Percentiles rank a stretch among this genome's conserved stretches.
Conservation (phyloP, 1,140 invertebrate genomes). For the Littorina saxatilis region DNA sequence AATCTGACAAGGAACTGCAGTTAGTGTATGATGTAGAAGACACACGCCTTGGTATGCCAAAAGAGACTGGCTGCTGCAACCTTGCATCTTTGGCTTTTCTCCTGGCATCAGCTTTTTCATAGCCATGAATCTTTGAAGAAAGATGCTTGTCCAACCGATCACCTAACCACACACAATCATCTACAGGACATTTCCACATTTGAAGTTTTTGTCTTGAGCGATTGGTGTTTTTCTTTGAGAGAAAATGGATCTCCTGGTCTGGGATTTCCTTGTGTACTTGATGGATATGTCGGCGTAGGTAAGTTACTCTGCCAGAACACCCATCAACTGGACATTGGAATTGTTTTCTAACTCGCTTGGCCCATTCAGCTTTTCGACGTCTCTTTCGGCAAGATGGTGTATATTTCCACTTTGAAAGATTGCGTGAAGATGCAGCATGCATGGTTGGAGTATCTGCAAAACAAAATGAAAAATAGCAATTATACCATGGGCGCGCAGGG, state of each 20-base stretch:
- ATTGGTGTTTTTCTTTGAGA: neutral
- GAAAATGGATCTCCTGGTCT: too few species aligned
- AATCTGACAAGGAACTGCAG: neutral
- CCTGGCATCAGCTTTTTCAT: neutral
- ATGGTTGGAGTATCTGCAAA: too few species aligned
- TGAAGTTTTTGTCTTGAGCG: neutral
- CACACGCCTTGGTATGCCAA: neutral
- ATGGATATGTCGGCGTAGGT: neutral
- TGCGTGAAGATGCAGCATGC: too few species aligned
- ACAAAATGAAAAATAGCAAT: too few species aligned
- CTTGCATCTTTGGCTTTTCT: neutral
- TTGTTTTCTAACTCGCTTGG: neutral
- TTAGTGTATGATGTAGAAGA: neutral
- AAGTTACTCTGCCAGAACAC: neutral
- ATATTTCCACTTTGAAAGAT: too few species aligned
- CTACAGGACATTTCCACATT: neutral
- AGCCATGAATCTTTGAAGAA: neutral
- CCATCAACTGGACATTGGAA: neutral
- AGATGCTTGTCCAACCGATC: slow-evolving; percentile 1
- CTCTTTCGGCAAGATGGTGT: neutral
- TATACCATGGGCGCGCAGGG: too few species aligned
- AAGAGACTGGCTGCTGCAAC: neutral
- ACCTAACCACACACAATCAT: neutral
- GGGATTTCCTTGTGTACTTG: too few species aligned
- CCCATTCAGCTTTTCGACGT: neutral